Percentiles rank a stretch among this genome's conserved stretches.
These are phyloP conservation scores for Halichondria panicea DNA, from an alignment of 37 sponge, comb jelly and placozoan genomes.

Conservation along the genomic window DNA sequence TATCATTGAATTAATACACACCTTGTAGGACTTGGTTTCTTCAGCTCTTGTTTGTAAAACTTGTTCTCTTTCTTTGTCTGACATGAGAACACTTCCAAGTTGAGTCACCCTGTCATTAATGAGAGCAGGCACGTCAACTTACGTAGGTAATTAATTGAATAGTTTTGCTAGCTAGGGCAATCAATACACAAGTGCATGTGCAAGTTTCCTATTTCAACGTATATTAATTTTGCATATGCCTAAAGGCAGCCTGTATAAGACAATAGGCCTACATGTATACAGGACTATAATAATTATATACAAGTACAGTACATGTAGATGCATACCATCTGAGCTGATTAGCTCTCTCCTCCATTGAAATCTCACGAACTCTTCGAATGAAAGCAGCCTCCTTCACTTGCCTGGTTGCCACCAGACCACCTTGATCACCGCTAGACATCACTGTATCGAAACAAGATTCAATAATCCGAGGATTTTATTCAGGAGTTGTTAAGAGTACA, in stretches of 20 bases:
- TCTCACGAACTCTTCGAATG: constrained; percentile 32
- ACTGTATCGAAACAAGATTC: background rate
- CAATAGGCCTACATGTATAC: background rate
- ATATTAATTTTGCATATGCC: no score
- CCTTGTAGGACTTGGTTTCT: no score
- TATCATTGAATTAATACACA: no score
- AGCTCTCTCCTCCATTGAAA: constrained; percentile 50
- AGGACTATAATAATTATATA: background rate
- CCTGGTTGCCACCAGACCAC: background rate
- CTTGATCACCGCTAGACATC: background rate
- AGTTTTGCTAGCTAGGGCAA: no score
- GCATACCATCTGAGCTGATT: constrained; percentile 53
- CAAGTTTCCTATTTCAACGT: no score
- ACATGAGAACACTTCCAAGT: constrained; percentile 46
- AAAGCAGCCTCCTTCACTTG: constrained; percentile 54
- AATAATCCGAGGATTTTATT: background rate
- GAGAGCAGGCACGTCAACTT: background rate
- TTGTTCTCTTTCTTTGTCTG: constrained; percentile 40
- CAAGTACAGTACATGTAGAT: background rate
- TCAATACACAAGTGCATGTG: no score
- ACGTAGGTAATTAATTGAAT: background rate
- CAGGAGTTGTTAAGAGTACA: background rate
- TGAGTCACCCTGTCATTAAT: constrained; percentile 47
- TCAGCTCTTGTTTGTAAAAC: constrained; percentile 34
- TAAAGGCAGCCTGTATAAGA: no score